A percentile compares a stretch with the other conserved stretches of the same genome.
phyloP scores from a whole-genome alignment of 2,113 vertebrate genomes.

The Pleuronectes platessa region DNA sequence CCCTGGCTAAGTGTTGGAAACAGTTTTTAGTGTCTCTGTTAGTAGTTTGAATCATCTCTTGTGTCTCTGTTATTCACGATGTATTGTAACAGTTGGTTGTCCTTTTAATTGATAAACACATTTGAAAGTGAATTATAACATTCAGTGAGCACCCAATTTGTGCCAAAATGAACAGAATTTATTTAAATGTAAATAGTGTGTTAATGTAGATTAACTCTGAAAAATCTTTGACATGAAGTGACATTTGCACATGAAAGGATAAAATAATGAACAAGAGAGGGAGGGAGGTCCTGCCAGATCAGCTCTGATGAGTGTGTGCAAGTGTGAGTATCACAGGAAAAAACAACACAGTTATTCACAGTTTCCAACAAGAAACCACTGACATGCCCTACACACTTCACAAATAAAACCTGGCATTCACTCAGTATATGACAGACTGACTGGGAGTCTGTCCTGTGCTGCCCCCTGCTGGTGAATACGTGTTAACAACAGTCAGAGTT shows the following conservation, averaged over 20 bases:
- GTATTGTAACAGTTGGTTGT: no score
- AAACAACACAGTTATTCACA: conserved; percentile 49
- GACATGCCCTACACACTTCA: conserved; percentile 10
- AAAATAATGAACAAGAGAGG: conserved; percentile 59
- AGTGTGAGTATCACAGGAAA: conserved; percentile 17
- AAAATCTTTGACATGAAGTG: no score
- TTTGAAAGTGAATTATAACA: no score
- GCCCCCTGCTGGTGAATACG: conserved; percentile 69
- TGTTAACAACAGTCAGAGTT: conserved; percentile 10
- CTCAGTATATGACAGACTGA: not conserved
- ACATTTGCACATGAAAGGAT: not conserved
- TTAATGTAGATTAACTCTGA: no score
- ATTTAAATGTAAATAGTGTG: no score
- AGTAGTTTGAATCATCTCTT: no score
- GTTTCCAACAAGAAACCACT: conserved; percentile 51
- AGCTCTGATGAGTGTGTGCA: conserved; percentile 1
- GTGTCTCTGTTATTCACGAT: no score
- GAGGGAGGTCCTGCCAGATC: conserved; percentile 40
- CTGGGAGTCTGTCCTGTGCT: conserved; percentile 58
- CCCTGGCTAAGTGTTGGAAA: no score
- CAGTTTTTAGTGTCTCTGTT: no score
- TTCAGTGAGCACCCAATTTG: no score
- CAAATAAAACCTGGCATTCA: not conserved
- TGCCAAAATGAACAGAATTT: no score
- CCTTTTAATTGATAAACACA: no score